A percentile compares a stretch with the other conserved stretches of the same genome.
phyloP scores from a whole-genome alignment of 2,888 invertebrate species.

The Apamea sordens region DNA sequence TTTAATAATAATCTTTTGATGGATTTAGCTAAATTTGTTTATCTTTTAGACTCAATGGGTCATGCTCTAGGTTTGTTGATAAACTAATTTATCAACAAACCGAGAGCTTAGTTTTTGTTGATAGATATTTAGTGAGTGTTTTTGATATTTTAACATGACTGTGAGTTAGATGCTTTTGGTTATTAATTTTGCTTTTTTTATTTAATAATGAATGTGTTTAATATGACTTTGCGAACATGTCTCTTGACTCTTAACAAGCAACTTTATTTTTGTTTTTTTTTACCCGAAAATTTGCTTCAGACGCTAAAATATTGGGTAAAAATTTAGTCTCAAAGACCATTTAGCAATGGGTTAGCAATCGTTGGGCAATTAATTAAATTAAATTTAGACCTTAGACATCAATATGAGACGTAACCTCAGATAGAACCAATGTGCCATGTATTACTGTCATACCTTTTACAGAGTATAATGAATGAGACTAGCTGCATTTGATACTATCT shows the following conservation, averaged over 20 bases:
- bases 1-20: slow-evolving; percentile 47
- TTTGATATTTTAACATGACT: neutral
- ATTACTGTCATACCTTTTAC: slow-evolving; percentile 35
- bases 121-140: slow-evolving; percentile 7
- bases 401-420: slow-evolving; percentile 15
- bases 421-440: neutral
- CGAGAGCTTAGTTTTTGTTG: slow-evolving; percentile 18
- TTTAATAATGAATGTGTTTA: neutral
- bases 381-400: neutral
- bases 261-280: neutral
- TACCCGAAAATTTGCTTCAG: too few species aligned
- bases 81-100: slow-evolving; percentile 37
- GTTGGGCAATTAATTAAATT: neutral
- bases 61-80: slow-evolving; percentile 55
- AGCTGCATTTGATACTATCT: neutral
- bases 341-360: neutral
- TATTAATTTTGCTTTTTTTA: neutral
- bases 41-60: slow-evolving; percentile 62
- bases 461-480: slow-evolving; percentile 16
- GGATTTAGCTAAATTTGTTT: slow-evolving; percentile 59
- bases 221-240: neutral
- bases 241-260: neutral
- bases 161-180: slow-evolving; percentile 22
- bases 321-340: neutral
- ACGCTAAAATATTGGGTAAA: neutral